These are phyloP conservation scores for Zapornia atra DNA, from an alignment of 2,113 vertebrate genomes.

Conservation along the genomic window DNA sequence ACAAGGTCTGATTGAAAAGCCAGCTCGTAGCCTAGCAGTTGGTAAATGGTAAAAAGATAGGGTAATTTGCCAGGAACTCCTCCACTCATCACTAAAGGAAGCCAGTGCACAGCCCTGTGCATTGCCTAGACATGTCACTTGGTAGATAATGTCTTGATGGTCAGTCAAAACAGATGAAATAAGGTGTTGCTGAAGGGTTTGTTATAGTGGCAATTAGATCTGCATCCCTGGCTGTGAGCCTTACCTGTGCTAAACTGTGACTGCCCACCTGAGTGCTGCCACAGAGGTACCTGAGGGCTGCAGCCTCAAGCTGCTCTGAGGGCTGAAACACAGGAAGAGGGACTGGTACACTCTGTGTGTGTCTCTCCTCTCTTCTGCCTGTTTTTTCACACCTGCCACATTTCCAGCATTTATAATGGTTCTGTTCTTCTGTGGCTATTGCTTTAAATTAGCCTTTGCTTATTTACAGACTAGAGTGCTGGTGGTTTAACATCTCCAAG, in stretches of 20 bases:
- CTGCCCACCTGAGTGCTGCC: neutral
- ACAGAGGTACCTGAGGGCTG: accelerated
- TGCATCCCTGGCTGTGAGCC: neutral
- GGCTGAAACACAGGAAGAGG: neutral
- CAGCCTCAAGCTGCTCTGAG: neutral
- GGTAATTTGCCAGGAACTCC: neutral
- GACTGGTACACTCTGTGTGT: neutral
- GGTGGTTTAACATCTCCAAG: neutral
- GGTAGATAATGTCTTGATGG: neutral
- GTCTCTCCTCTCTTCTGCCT: neutral
- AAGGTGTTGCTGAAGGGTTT: neutral
- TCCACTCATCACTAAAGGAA: neutral
- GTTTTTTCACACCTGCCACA: too few species aligned
- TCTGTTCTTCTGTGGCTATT: neutral
- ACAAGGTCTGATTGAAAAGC: constrained; percentile 23
- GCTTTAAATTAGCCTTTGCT: neutral
- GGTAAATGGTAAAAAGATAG: constrained; percentile 13
- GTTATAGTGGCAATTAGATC: neutral
- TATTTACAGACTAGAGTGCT: neutral
- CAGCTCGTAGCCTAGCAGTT: constrained; percentile 14
- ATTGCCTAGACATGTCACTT: neutral
- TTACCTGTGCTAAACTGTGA: neutral
- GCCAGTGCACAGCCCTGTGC: neutral
- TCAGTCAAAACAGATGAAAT: neutral
- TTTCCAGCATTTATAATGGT: neutral